Evolutionary conservation across 2,797 vertebrate species (phyloP).

Genomic region (Pteronotus mesoamericanus): DNA sequence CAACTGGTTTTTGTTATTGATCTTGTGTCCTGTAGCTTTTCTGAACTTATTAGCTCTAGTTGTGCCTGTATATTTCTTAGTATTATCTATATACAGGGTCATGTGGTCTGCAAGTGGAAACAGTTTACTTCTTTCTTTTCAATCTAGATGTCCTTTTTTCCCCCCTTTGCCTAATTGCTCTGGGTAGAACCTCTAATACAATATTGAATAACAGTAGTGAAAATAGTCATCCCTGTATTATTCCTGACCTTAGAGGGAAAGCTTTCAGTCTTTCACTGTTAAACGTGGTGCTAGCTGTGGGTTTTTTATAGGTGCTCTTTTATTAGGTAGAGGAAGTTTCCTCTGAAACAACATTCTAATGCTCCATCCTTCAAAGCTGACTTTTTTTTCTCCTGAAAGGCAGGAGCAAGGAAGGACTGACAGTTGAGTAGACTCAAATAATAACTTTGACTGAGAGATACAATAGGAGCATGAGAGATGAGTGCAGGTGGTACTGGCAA

Average conservation of each 20-base stretch:
- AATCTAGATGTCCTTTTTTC: no score
- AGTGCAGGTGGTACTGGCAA: neutral
- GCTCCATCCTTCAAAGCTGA: neutral
- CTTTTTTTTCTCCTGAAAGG: neutral
- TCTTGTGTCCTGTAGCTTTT: neutral
- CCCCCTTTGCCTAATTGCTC: no score
- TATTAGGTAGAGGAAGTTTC: neutral
- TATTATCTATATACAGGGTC: neutral
- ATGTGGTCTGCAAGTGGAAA: no score
- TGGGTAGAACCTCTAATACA: no score
- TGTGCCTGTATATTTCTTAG: neutral
- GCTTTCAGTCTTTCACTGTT: no score
- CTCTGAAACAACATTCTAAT: neutral
- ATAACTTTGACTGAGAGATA: neutral
- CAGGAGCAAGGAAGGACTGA: neutral
- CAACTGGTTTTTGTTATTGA: neutral
- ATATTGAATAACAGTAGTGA: no score
- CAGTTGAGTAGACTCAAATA: neutral
- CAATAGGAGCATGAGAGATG: neutral
- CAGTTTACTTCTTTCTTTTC: no score
- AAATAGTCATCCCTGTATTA: no score
- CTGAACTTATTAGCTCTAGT: neutral
- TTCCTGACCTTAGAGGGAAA: no score
- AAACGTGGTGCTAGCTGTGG: neutral
- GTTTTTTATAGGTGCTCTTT: neutral